These are phyloP conservation scores for Sceloporus undulatus DNA, from an alignment of 2,113 vertebrate genomes.

Conservation along the genomic window DNA sequence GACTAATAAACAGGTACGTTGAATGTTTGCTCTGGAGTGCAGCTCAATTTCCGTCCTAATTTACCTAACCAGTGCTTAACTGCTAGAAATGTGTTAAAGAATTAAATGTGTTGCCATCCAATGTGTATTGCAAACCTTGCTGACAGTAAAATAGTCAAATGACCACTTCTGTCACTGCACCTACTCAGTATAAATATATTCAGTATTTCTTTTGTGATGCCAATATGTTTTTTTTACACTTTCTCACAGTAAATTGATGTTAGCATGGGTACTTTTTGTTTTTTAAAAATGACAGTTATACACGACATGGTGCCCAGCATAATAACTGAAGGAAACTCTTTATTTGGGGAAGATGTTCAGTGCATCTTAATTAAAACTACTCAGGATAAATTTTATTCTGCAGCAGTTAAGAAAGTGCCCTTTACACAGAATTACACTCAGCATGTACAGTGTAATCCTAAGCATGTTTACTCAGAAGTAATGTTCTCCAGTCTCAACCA, in stretches of 20 bases:
- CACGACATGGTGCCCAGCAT: background rate
- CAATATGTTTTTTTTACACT: background rate
- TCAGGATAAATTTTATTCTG: background rate
- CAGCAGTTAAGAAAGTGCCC: background rate
- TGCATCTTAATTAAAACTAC: background rate
- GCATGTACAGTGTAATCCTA: no score
- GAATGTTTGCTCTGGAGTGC: background rate
- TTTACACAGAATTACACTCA: background rate
- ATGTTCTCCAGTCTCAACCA: no score
- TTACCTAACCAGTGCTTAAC: background rate
- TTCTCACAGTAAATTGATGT: background rate
- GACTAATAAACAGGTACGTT: background rate
- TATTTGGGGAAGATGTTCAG: background rate
- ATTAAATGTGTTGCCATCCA: background rate
- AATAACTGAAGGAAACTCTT: background rate
- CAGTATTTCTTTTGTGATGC: background rate
- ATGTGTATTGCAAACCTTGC: background rate
- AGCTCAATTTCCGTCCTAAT: no score
- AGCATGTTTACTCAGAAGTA: no score
- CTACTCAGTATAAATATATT: background rate
- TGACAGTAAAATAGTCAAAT: background rate
- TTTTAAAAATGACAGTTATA: background rate
- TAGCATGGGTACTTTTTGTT: background rate
- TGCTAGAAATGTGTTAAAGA: background rate
- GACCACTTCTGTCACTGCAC: background rate